A percentile compares a stretch with the other conserved stretches of the same genome.
phyloP scores from a whole-genome alignment of 1,140 invertebrate genomes.

The Brachionus rubens region DNA sequence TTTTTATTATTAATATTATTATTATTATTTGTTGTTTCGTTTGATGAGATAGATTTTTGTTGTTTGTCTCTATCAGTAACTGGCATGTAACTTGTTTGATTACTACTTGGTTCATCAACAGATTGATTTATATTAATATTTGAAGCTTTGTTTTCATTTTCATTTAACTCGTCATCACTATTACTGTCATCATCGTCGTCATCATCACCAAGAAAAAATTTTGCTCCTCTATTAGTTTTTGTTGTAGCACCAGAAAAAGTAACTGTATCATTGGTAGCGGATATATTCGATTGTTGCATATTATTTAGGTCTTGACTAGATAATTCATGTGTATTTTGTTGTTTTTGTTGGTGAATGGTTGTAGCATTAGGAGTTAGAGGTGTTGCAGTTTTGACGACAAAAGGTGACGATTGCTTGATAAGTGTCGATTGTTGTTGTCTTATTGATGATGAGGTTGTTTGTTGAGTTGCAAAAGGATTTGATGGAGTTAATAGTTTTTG shows the following conservation, averaged over 20 bases:
- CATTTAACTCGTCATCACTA: background rate
- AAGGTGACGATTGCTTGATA: background rate
- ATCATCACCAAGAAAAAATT: conserved; percentile 39
- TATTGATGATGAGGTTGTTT: no score
- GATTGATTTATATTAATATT: no score
- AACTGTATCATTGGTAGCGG: background rate
- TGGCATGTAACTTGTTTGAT: no score
- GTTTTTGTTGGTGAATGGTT: background rate
- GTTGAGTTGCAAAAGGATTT: conserved; percentile 3
- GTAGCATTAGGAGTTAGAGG: background rate
- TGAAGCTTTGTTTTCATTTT: background rate
- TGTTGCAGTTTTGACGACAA: background rate
- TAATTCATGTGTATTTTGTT: background rate
- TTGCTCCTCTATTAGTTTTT: background rate
- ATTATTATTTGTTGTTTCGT: background rate
- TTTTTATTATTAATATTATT: background rate
- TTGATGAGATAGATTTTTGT: no score
- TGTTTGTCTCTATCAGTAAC: no score
- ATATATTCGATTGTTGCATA: background rate
- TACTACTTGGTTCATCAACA: no score
- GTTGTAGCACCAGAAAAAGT: no score
- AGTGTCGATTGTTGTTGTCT: background rate
- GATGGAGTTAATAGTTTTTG: conserved; percentile 24
- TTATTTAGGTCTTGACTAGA: background rate
- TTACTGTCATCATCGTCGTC: background rate